phyloP scores from a whole-genome alignment of 92 coral and sea anemone species.

The Siderastrea siderea region DNA sequence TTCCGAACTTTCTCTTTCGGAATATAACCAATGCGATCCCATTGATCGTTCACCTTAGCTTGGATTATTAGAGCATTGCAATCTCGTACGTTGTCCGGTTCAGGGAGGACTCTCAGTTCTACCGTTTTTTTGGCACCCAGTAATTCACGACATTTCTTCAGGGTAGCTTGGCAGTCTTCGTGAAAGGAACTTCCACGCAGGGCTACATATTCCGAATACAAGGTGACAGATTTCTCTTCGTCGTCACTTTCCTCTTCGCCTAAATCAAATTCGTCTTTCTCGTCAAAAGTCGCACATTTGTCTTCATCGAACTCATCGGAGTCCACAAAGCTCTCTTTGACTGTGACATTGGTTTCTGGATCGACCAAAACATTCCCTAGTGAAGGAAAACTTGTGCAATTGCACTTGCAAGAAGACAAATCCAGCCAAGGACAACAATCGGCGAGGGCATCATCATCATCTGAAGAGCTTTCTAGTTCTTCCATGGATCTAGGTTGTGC shows the following conservation, averaged over 20 bases:
- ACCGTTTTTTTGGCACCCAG: not conserved
- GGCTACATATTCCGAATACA: not conserved
- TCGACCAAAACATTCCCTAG: too few species aligned
- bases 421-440: not conserved
- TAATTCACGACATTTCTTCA: not conserved
- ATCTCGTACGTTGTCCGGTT: not conserved
- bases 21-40: not conserved
- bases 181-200: conserved; percentile 1
- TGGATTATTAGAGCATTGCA: too few species aligned
- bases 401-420: not conserved
- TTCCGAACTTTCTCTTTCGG: conserved; percentile 27
- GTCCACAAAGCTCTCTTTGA: too few species aligned
- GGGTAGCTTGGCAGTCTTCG: not conserved
- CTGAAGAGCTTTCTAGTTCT: not conserved
- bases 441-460: not conserved
- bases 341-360: too few species aligned
- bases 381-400: not conserved
- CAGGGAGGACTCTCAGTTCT: not conserved
- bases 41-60: not conserved
- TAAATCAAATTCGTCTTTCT: too few species aligned
- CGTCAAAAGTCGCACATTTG: too few species aligned
- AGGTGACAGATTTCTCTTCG: too few species aligned
- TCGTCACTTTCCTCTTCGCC: too few species aligned
- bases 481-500: not conserved
- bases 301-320: too few species aligned